Percentiles rank a stretch among this genome's conserved stretches.
These are phyloP conservation scores for Drosophila subobscura DNA, from an alignment of 1,140 invertebrate species.

Conservation along the genomic window DNA sequence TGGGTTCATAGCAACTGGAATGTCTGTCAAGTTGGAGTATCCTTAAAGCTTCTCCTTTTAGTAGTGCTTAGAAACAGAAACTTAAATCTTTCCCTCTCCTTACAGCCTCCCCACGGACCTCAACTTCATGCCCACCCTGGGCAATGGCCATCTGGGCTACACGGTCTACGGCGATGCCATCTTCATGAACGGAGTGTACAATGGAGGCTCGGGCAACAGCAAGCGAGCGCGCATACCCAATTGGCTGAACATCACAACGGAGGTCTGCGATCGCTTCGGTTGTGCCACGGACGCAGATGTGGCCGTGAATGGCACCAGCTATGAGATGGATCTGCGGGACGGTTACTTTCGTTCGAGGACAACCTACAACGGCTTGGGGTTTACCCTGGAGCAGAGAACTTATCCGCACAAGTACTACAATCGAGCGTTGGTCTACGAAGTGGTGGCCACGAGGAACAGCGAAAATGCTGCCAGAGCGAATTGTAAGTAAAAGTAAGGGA, in stretches of 20 bases:
- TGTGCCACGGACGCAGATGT: slow-evolving; percentile 23
- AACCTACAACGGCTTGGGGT: slow-evolving; percentile 26
- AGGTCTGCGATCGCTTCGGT: slow-evolving; percentile 47
- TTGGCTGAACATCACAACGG: slow-evolving; percentile 84
- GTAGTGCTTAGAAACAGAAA: background rate
- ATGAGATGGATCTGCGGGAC: slow-evolving; percentile 58
- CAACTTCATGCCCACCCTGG: slow-evolving; percentile 85
- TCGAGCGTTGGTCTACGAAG: slow-evolving; percentile 85
- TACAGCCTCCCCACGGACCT: slow-evolving; percentile 84
- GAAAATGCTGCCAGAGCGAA: background rate
- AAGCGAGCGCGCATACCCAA: slow-evolving; percentile 85
- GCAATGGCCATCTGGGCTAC: slow-evolving; percentile 86
- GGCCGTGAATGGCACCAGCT: slow-evolving; percentile 82
- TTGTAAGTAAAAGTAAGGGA: slow-evolving; percentile 26
- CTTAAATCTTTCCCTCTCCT: background rate
- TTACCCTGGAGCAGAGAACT: slow-evolving; percentile 83
- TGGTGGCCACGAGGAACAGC: slow-evolving; percentile 52
- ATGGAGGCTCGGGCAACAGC: slow-evolving; percentile 84
- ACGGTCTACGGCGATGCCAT: slow-evolving; percentile 86
- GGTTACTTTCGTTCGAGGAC: slow-evolving; percentile 59
- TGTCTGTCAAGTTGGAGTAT: too few relatives aligned
- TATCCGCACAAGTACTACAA: slow-evolving; percentile 86
- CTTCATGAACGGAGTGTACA: slow-evolving; percentile 86
- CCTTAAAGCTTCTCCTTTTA: too few relatives aligned
- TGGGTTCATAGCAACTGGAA: too few relatives aligned